Percentiles rank a stretch among this genome's conserved stretches.
These are phyloP conservation scores for Salvelinus sp. DNA, from an alignment of 2,113 vertebrate genomes.

Conservation along the genomic window DNA sequence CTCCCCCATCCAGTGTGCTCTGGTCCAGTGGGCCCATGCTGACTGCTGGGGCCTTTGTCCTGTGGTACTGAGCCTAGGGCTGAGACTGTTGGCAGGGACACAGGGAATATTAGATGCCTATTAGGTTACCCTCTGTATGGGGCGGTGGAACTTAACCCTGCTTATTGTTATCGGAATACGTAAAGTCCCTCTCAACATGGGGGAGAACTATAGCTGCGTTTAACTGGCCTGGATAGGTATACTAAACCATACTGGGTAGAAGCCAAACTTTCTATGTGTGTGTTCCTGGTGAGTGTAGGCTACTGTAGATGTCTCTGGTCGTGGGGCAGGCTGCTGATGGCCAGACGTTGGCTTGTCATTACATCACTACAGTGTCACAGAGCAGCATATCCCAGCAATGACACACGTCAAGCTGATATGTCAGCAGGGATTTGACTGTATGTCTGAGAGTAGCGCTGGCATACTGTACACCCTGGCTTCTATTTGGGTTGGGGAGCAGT, in stretches of 20 bases:
- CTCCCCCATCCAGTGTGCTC: slow-evolving; percentile 20
- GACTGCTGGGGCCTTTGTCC: slow-evolving; percentile 47
- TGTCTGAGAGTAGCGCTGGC: slow-evolving; percentile 3
- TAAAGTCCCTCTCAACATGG: slow-evolving; percentile 26
- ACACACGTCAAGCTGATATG: slow-evolving; percentile 27
- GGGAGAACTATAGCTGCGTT: neutral
- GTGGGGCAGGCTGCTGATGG: neutral
- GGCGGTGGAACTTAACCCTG: slow-evolving; percentile 47
- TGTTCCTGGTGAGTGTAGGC: neutral
- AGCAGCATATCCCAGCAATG: neutral
- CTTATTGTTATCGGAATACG: slow-evolving; percentile 26
- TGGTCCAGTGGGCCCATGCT: slow-evolving; percentile 34
- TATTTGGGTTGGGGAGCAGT: neutral
- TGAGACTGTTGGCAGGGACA: slow-evolving; percentile 33
- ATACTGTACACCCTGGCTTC: neutral
- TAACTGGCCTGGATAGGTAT: neutral
- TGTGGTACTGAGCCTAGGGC: slow-evolving; percentile 31
- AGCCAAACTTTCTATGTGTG: neutral
- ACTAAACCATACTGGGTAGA: neutral
- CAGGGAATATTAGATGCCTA: slow-evolving; percentile 53
- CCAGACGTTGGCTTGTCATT: slow-evolving; percentile 10
- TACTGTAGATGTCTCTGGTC: neutral
- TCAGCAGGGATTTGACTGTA: slow-evolving; percentile 23
- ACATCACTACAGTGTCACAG: neutral
- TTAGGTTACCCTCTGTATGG: slow-evolving; percentile 50